A percentile compares a stretch with the other conserved stretches of the same genome.
phyloP scores from a whole-genome alignment of 2,797 vertebrate genomes.

The Orestias chungarensis region DNA sequence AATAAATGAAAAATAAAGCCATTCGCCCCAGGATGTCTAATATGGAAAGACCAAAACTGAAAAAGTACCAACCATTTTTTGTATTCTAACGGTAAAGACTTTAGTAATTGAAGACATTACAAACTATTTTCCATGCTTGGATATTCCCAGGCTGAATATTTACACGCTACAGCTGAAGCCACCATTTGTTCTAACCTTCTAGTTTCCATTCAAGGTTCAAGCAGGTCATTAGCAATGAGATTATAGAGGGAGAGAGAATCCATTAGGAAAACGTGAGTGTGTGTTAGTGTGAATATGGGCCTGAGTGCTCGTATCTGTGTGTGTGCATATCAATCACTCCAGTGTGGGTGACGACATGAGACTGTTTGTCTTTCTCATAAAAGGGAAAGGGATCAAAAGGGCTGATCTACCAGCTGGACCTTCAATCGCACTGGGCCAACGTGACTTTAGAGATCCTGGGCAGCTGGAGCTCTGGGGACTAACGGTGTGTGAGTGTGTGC shows the following conservation, averaged over 20 bases:
- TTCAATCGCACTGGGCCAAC: slow-evolving; percentile 72
- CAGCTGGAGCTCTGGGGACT: slow-evolving; percentile 70
- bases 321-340: slow-evolving; percentile 67
- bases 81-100: background rate
- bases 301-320: slow-evolving; percentile 28
- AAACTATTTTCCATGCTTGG: background rate
- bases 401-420: slow-evolving; percentile 75
- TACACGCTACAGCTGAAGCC: slow-evolving; percentile 15
- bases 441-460: slow-evolving; percentile 69
- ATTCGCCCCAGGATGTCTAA: background rate
- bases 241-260: slow-evolving; percentile 67
- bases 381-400: slow-evolving; percentile 78
- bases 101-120: background rate
- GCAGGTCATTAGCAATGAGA: slow-evolving; percentile 73
- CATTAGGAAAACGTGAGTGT: slow-evolving; percentile 60
- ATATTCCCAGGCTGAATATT: slow-evolving; percentile 2
- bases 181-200: slow-evolving; percentile 53
- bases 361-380: slow-evolving; percentile 80
- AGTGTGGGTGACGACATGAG: slow-evolving; percentile 68
- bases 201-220: slow-evolving; percentile 67
- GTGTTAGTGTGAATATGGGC: slow-evolving; percentile 10
- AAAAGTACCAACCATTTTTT: background rate
- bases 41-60: background rate
- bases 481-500: slow-evolving; percentile 43
- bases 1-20: background rate